These are phyloP conservation scores for Argynnis bischoffii DNA, from an alignment of 2,888 invertebrate species.

Conservation along the genomic window DNA sequence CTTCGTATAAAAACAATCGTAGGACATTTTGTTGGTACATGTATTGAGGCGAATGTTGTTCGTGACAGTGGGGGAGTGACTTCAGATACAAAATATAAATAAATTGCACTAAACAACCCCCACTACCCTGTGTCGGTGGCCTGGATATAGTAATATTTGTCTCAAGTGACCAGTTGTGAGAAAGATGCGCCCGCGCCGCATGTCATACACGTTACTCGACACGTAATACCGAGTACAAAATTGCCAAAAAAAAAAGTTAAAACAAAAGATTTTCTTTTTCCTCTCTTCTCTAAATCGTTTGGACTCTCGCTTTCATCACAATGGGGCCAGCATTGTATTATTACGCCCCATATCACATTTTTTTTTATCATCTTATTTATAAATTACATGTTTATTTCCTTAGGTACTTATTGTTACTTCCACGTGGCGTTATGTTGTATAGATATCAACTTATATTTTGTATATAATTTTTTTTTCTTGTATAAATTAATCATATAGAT, in stretches of 20 bases:
- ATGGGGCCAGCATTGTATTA: slow-evolving; percentile 30
- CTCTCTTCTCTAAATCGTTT: slow-evolving; percentile 48
- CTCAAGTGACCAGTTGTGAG: slow-evolving; percentile 21
- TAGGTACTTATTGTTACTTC: slow-evolving; percentile 75
- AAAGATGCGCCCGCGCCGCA: slow-evolving; percentile 29
- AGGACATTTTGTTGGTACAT: slow-evolving; percentile 80
- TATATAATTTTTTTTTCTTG: slow-evolving; percentile 75
- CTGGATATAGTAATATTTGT: slow-evolving; percentile 13
- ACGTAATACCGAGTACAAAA: slow-evolving; percentile 79
- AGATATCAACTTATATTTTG: slow-evolving; percentile 78
- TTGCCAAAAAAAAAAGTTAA: slow-evolving; percentile 74
- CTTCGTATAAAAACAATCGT: slow-evolving; percentile 60
- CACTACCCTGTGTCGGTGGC: slow-evolving; percentile 19
- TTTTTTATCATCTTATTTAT: slow-evolving; percentile 34
- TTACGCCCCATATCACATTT: slow-evolving; percentile 31
- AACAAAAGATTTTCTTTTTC: slow-evolving; percentile 50
- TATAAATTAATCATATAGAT: slow-evolving; percentile 75
- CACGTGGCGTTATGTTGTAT: slow-evolving; percentile 58
- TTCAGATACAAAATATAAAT: slow-evolving; percentile 34
- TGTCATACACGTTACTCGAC: slow-evolving; percentile 23
- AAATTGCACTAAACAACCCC: slow-evolving; percentile 16
- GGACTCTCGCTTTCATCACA: slow-evolving; percentile 39
- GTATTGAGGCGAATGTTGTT: slow-evolving; percentile 75
- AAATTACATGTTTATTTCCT: slow-evolving; percentile 44
- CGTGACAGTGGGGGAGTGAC: slow-evolving; percentile 66